phyloP scores from a whole-genome alignment of 2,888 invertebrate species.

The Drosophila paracracens region DNA sequence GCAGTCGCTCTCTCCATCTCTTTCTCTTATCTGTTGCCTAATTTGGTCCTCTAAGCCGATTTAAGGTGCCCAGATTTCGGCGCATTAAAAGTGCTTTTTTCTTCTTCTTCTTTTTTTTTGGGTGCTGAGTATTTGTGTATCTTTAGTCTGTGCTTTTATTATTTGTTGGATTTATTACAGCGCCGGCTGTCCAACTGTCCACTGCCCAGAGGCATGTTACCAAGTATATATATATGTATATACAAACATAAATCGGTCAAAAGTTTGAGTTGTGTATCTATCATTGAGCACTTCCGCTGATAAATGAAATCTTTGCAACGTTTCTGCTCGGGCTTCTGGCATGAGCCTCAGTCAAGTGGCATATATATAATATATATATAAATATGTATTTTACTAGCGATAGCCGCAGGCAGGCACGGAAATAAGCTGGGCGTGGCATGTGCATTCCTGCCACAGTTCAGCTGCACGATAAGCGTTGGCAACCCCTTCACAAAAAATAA shows the following conservation, averaged over 20 bases:
- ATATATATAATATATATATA: constrained; percentile 41
- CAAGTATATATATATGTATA: neutral
- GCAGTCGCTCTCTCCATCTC: constrained; percentile 47
- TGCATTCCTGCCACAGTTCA: neutral
- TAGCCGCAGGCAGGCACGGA: constrained; percentile 33
- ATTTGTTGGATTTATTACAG: constrained; percentile 56
- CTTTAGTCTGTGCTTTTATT: constrained; percentile 32
- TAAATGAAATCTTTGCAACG: constrained; percentile 65
- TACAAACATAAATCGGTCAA: constrained; percentile 66
- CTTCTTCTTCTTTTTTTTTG: neutral
- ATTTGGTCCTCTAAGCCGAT: constrained; percentile 70
- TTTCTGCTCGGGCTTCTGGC: constrained; percentile 6
- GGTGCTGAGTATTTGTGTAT: constrained; percentile 1
- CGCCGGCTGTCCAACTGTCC: constrained; percentile 29
- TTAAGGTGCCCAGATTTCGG: constrained; percentile 75
- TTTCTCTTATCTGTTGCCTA: constrained; percentile 61
- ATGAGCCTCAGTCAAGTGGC: constrained; percentile 61
- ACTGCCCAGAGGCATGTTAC: neutral
- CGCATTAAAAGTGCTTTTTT: constrained; percentile 57
- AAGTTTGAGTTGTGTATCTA: constrained; percentile 52
- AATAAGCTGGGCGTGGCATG: constrained; percentile 16
- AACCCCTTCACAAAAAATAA: neutral
- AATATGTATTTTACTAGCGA: constrained; percentile 63
- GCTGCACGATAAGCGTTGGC: neutral
- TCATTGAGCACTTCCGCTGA: constrained; percentile 76